These are phyloP conservation scores for Carassius gibelio DNA, from an alignment of 2,113 vertebrate genomes.

Conservation along the genomic window DNA sequence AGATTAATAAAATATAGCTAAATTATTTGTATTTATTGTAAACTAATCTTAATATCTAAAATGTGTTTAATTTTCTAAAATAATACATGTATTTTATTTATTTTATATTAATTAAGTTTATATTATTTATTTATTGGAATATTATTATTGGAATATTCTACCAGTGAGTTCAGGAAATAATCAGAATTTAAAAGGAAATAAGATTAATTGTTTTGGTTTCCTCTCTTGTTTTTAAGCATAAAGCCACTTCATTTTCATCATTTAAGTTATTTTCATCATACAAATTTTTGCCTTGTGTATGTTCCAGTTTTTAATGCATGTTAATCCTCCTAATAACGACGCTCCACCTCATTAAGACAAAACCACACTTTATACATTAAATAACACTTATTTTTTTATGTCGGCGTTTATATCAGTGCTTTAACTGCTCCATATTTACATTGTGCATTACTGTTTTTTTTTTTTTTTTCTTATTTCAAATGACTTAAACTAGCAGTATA, in stretches of 20 bases:
- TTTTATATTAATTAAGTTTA: too few relatives aligned
- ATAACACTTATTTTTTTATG: neutral
- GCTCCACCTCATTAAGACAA: neutral
- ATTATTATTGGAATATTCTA: too few relatives aligned
- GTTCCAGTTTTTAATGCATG: neutral
- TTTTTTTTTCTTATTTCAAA: neutral
- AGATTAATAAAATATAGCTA: too few relatives aligned
- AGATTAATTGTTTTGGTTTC: too few relatives aligned
- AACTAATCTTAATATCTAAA: neutral
- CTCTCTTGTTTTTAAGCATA: neutral
- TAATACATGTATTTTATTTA: neutral
- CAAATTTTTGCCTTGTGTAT: neutral
- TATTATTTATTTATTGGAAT: too few relatives aligned
- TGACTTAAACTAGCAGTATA: neutral
- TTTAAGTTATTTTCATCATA: too few relatives aligned
- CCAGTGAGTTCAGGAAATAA: too few relatives aligned
- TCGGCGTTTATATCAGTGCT: neutral
- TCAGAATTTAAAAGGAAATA: too few relatives aligned
- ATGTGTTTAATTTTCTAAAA: neutral
- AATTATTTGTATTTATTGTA: neutral
- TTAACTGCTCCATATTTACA: neutral
- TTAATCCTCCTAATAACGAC: neutral
- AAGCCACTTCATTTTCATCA: too few relatives aligned
- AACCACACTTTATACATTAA: neutral
- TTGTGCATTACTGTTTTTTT: neutral